Base-by-base conservation (phyloP, 2,797 vertebrate genomes). In the Pseudomugil tenellus region DNA sequence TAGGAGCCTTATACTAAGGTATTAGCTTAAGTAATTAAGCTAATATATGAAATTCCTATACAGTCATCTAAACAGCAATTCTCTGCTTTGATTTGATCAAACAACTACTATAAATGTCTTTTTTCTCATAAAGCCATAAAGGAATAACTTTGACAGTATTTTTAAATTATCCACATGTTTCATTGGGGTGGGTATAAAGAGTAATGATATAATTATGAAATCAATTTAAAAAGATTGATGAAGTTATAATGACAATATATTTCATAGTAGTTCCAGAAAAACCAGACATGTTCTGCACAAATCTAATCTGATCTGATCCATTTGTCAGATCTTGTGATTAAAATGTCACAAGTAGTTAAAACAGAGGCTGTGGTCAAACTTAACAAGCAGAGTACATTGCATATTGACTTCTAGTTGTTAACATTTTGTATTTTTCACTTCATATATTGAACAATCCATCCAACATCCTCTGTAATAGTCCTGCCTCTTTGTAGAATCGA, bases 401-500 rank as follows among this genome's bases (percentile, higher is more conserved):
- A 49, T 21, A 12, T 23, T 49, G 21, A 23, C 37, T 12, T 49
- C 19, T 3, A 49, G 23, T n/a, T n/a, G 41, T 21, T 46, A 9
- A n/a, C 2, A 46, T 9, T 46, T 9, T 49, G 23, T 49, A n/a
- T 23, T 90, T 39, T 39, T 39, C 13, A 37, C 35, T 37, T 1
- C 14, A 7, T 9, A 37, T 13, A 2, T 37, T 37, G 11, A 37
- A 7, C 4, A 39, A 13, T 2, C 5, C 4, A 21, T 46, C 19
- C 41, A 3, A 19, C 41, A 46, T 46, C 17, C 17, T 7, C 19
- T n/a, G 17, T 23, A 23, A 49, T 21, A 48, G 19, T n/a, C n/a
- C n/a, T n/a, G n/a, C n/a, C n/a, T n/a, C n/a, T n/a, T n/a, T n/a
- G n/a, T n/a, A n/a, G n/a, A n/a, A n/a, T n/a, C n/a, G n/a, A n/a